Percentiles rank a stretch among this genome's conserved stretches.
phyloP scores from a whole-genome alignment of 2,113 vertebrate species.

The Corythoichthys intestinalis region DNA sequence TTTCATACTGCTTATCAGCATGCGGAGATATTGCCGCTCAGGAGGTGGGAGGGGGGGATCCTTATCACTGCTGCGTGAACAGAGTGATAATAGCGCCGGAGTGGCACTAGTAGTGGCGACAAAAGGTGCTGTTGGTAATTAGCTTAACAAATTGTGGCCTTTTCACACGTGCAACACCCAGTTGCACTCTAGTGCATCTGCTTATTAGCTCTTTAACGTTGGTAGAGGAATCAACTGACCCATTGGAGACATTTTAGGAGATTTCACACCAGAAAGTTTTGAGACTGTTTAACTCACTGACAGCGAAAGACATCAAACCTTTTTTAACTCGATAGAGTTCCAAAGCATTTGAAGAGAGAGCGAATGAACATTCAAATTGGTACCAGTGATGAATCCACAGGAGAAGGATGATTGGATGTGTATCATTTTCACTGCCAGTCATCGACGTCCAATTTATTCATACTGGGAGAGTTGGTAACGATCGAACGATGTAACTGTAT shows the following conservation, averaged over 20 bases:
- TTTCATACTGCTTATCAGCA: slow-evolving; percentile 29
- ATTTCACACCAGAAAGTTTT: not conserved
- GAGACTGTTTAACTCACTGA: not conserved
- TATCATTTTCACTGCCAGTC: too few species aligned
- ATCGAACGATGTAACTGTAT: too few species aligned
- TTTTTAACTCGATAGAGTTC: too few species aligned
- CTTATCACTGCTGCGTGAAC: not conserved
- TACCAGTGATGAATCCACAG: too few species aligned
- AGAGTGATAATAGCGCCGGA: slow-evolving; percentile 1
- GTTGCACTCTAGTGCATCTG: slow-evolving; percentile 35
- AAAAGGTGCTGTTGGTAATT: slow-evolving; percentile 13
- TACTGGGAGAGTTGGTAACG: too few species aligned
- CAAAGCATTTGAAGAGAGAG: too few species aligned
- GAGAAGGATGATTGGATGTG: too few species aligned
- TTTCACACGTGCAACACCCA: slow-evolving; percentile 23
- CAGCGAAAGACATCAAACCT: too few species aligned
- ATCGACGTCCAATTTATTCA: too few species aligned
- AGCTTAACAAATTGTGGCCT: slow-evolving; percentile 24
- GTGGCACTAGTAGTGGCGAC: not conserved
- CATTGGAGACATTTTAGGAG: not conserved
- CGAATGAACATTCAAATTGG: too few species aligned
- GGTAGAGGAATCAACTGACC: slow-evolving; percentile 22
- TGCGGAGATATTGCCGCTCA: slow-evolving; percentile 24
- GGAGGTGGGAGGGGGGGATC: not conserved
- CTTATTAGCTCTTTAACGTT: slow-evolving; percentile 38